Evolutionary conservation across 2,888 invertebrate species (phyloP).

Genomic region (Celastrina argiolus): DNA sequence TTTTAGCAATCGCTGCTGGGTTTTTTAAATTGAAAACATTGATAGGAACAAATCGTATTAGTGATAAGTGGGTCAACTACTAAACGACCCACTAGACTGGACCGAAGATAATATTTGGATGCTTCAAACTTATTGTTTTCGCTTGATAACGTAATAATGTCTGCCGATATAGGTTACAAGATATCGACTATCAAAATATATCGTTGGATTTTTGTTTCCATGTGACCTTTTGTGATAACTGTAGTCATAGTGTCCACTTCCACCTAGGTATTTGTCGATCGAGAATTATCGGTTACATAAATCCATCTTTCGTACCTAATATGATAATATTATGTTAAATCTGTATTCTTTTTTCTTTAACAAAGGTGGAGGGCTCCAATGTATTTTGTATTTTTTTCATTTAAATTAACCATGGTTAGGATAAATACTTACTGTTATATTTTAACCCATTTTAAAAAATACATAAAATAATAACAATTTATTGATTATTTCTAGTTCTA

Average conservation of each 20-base stretch:
- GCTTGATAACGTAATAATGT: conserved; percentile 51
- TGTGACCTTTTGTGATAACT: conserved; percentile 22
- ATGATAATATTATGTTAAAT: too few relatives aligned
- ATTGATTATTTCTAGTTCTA: background rate
- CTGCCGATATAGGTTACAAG: conserved; percentile 60
- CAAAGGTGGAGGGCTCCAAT: too few relatives aligned
- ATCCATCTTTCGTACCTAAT: background rate
- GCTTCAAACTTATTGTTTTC: conserved; percentile 61
- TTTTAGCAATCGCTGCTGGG: background rate
- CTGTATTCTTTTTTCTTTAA: too few relatives aligned
- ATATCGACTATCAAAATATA: conserved; percentile 43
- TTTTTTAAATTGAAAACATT: conserved; percentile 12
- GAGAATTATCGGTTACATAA: too few relatives aligned
- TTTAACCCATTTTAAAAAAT: too few relatives aligned
- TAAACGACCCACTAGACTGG: conserved; percentile 44
- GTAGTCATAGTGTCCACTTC: background rate
- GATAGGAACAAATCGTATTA: conserved; percentile 1
- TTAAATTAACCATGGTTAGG: too few relatives aligned
- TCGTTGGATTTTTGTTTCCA: conserved; percentile 31
- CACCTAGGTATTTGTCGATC: background rate
- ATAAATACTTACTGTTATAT: too few relatives aligned
- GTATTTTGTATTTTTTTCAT: too few relatives aligned
- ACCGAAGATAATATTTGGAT: conserved; percentile 59
- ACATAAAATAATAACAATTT: too few relatives aligned
- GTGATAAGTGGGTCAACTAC: conserved; percentile 51